phyloP scores from a whole-genome alignment of 2,797 vertebrate genomes.

The Moxostoma hubbsi region DNA sequence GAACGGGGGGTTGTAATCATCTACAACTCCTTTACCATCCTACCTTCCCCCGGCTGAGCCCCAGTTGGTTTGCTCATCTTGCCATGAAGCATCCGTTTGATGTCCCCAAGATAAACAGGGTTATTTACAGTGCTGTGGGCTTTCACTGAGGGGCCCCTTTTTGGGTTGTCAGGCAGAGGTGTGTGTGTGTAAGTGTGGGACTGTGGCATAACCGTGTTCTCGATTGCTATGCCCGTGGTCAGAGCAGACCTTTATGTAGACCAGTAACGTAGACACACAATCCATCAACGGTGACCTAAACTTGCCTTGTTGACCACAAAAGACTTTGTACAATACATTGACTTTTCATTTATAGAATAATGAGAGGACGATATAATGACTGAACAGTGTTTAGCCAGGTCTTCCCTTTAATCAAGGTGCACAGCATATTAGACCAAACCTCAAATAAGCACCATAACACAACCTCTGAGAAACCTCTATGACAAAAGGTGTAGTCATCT shows the following conservation, averaged over 20 bases:
- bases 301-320: slow-evolving; percentile 47
- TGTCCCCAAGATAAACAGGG: slow-evolving; percentile 72
- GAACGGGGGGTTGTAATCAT: slow-evolving; percentile 27
- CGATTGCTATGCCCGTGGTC: not conserved
- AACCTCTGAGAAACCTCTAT: not conserved
- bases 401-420: slow-evolving; percentile 32
- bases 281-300: slow-evolving; percentile 41
- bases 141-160: slow-evolving; percentile 46
- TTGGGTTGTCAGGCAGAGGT: slow-evolving; percentile 55
- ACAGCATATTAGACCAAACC: slow-evolving; percentile 37
- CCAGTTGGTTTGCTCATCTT: slow-evolving; percentile 77
- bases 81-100: slow-evolving; percentile 68
- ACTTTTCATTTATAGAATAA: slow-evolving; percentile 42
- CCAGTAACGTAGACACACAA: slow-evolving; percentile 21
- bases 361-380: slow-evolving; percentile 25
- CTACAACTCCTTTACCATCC: slow-evolving; percentile 22
- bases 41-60: slow-evolving; percentile 51
- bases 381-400: slow-evolving; percentile 23
- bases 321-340: slow-evolving; percentile 11
- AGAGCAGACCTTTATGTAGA: slow-evolving; percentile 18
- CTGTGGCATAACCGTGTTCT: slow-evolving; percentile 28
- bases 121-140: slow-evolving; percentile 68
- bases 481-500: slow-evolving; percentile 9
- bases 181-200: slow-evolving; percentile 50
- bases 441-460: slow-evolving; percentile 14